Percentiles rank a stretch among this genome's conserved stretches.
Evolutionary conservation across 2,797 vertebrate genomes (phyloP).

Genomic region (Uromys caudimaculatus): DNA sequence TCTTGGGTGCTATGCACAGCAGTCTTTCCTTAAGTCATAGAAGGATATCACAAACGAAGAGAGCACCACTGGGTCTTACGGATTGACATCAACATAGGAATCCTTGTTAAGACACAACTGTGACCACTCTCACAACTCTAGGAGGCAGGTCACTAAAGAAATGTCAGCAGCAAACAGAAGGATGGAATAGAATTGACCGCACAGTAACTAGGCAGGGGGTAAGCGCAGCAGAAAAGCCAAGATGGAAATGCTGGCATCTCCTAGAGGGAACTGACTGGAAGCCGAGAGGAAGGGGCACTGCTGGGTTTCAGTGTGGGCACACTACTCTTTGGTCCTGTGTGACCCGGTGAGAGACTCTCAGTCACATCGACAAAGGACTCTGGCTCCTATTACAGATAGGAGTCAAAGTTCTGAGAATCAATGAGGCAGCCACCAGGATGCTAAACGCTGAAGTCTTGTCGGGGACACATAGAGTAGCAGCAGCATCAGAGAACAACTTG

Average conservation of each 20-base stretch:
- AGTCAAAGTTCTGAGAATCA: neutral
- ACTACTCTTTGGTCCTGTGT: neutral
- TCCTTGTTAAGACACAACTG: neutral
- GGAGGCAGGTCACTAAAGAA: neutral
- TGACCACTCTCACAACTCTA: neutral
- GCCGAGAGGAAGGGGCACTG: neutral
- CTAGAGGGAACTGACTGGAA: fast-evolving
- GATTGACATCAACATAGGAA: neutral
- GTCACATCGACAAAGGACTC: neutral
- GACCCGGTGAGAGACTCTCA: neutral
- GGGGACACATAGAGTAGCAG: too few species aligned
- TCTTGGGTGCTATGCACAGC: neutral
- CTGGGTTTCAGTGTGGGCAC: neutral
- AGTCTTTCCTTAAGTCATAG: neutral
- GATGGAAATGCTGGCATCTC: neutral
- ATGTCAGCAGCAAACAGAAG: neutral
- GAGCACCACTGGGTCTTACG: neutral
- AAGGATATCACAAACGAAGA: neutral
- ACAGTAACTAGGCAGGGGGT: neutral
- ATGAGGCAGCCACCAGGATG: neutral
- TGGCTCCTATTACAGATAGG: neutral
- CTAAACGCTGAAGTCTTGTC: fast-evolving
- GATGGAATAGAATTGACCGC: neutral
- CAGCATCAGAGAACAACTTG: too few species aligned
- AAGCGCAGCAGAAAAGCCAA: too few species aligned